Conservation (phyloP, 2,113 vertebrate genomes). For the Pavo muticus region DNA sequence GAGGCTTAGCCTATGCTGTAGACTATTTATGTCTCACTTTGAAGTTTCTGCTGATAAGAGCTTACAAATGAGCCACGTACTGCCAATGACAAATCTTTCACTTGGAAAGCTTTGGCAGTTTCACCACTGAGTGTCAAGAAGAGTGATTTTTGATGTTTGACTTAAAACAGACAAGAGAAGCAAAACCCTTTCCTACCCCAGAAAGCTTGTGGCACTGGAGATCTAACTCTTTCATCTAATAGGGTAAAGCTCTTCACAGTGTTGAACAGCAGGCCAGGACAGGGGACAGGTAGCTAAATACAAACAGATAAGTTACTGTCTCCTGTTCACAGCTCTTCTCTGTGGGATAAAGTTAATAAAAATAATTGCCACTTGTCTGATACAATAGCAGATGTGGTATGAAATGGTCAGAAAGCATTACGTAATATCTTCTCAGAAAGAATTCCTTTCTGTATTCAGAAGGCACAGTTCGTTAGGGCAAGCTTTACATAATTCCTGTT, state of each 20-base stretch:
- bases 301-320: neutral
- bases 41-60: conserved; percentile 36
- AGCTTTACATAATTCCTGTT: neutral
- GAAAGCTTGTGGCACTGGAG: neutral
- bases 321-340: neutral
- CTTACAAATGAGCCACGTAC: neutral
- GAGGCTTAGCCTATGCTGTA: conserved; percentile 1
- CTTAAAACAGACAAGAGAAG: neutral
- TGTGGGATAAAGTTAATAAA: neutral
- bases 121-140: neutral
- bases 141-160: neutral
- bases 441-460: neutral
- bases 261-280: neutral
- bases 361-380: neutral
- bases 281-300: neutral
- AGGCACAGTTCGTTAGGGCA: neutral
- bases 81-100: neutral
- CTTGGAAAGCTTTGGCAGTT: neutral
- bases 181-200: neutral
- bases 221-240: neutral
- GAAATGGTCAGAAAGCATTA: neutral
- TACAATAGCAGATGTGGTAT: neutral
- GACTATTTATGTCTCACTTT: conserved; percentile 24
- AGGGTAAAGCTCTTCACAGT: neutral
- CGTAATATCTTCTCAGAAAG: neutral